Percentiles rank a stretch among this genome's conserved stretches.
phyloP scores from a whole-genome alignment of 2,888 invertebrate genomes.

The Eumacrocentrus americanus region DNA sequence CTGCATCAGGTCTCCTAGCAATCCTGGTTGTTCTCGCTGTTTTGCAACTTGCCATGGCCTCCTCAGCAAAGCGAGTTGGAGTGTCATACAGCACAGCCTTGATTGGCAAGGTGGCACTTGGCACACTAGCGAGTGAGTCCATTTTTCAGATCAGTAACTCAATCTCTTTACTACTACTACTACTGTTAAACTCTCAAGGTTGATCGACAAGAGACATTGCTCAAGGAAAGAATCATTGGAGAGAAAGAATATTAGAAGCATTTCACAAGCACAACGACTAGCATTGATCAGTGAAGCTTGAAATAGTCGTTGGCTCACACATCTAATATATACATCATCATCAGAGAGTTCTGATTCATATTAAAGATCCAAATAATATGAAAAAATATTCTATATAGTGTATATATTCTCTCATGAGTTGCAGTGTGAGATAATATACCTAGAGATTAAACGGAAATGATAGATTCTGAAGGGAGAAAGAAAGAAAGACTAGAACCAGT shows the following conservation, averaged over 20 bases:
- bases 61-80: conserved; percentile 80
- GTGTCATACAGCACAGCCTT: conserved; percentile 79
- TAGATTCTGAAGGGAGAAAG: not conserved
- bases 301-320: not conserved
- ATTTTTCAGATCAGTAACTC: not conserved
- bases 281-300: not conserved
- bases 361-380: not conserved
- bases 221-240: not conserved
- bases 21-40: conserved; percentile 81
- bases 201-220: not conserved
- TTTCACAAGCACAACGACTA: not conserved
- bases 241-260: not conserved
- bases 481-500: not conserved
- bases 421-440: too few relatives aligned
- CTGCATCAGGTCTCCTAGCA: conserved; percentile 76
- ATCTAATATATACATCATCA: not conserved
- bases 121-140: conserved; percentile 77
- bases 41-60: conserved; percentile 86
- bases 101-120: conserved; percentile 78
- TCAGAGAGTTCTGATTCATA: too few relatives aligned
- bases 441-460: not conserved
- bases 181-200: too few relatives aligned
- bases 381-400: not conserved
- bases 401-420: too few relatives aligned
- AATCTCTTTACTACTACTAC: not conserved